These are phyloP conservation scores for Drosophila neocordata DNA, from an alignment of 1,140 invertebrate species.

Conservation along the genomic window DNA sequence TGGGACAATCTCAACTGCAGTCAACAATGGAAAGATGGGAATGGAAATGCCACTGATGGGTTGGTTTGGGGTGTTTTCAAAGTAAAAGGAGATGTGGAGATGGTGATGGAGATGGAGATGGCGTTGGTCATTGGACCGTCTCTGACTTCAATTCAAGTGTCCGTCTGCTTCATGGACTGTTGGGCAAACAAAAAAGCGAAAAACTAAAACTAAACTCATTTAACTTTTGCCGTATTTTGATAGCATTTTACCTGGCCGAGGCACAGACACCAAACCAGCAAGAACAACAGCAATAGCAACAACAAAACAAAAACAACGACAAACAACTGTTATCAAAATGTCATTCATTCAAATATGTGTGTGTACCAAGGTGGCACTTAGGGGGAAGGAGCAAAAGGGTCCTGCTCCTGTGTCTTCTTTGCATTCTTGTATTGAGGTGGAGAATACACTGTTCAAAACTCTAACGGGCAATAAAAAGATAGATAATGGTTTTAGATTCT, in stretches of 20 bases:
- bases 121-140: background rate
- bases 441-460: slow-evolving; percentile 53
- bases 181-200: slow-evolving; percentile 63
- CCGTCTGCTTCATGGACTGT: slow-evolving; percentile 8
- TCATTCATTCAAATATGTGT: slow-evolving; percentile 75
- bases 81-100: background rate
- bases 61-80: background rate
- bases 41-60: background rate
- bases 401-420: background rate
- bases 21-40: background rate
- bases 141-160: slow-evolving; percentile 23
- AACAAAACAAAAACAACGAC: slow-evolving; percentile 42
- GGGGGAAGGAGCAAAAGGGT: slow-evolving; percentile 37
- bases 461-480: background rate
- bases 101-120: background rate
- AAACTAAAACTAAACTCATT: slow-evolving; percentile 82
- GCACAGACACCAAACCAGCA: slow-evolving; percentile 16
- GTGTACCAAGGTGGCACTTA: slow-evolving; percentile 44
- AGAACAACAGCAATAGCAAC: no score
- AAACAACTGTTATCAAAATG: slow-evolving; percentile 80
- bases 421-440: slow-evolving; percentile 30
- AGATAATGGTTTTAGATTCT: background rate
- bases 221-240: slow-evolving; percentile 79
- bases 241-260: slow-evolving; percentile 68
- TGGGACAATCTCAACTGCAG: background rate